These are phyloP conservation scores for Chiloscyllium plagiosum DNA, from an alignment of 2,113 vertebrate genomes.

Conservation along the genomic window DNA sequence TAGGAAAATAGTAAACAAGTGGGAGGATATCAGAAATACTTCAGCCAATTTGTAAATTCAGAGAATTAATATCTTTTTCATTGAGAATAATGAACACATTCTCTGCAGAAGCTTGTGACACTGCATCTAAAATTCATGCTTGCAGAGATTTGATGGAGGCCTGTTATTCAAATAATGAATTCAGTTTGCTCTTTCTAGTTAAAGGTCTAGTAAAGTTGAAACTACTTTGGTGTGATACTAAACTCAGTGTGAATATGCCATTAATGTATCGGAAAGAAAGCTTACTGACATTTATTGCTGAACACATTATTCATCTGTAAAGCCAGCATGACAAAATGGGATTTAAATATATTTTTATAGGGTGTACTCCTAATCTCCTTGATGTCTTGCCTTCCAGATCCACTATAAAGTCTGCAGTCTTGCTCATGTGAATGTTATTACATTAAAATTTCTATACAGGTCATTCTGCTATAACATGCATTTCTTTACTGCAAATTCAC, in stretches of 20 bases:
- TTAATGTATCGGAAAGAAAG: background rate
- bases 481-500: too few species aligned
- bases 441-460: background rate
- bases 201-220: background rate
- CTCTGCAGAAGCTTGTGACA: background rate
- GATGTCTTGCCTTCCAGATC: background rate
- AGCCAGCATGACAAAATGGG: background rate
- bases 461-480: too few species aligned
- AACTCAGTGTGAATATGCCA: background rate
- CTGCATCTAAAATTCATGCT: background rate
- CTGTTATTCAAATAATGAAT: background rate
- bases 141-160: background rate
- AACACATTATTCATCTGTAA: background rate
- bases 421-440: background rate
- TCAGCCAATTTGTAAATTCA: background rate
- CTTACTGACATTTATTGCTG: background rate
- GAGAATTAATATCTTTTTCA: background rate
- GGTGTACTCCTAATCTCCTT: background rate
- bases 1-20: background rate
- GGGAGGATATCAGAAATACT: background rate
- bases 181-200: background rate
- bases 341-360: slow-evolving; percentile 10
- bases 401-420: background rate
- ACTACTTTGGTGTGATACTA: background rate
- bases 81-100: background rate